Percentiles rank a stretch among this genome's conserved stretches.
Evolutionary conservation across 2,797 vertebrate species (phyloP).

Genomic region (Octomys mimax): DNA sequence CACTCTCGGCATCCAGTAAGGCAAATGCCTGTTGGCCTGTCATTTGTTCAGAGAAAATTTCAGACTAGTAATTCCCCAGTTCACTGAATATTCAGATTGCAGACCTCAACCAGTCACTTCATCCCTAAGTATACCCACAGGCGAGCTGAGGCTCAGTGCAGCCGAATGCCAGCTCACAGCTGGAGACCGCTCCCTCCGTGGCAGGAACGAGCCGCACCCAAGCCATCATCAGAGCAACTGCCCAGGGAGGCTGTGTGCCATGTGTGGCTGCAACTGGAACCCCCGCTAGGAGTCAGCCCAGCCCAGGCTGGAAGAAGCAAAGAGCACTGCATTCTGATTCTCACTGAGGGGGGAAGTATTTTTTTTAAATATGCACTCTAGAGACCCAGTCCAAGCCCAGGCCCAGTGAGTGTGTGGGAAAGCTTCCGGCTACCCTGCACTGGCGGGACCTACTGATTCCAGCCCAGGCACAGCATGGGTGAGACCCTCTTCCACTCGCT

Average conservation of each 20-base stretch:
- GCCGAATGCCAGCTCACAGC: not conserved
- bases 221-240: not conserved
- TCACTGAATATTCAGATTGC: not conserved
- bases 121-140: not conserved
- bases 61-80: not conserved
- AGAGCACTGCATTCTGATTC: constrained; percentile 1
- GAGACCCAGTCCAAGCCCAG: too few relatives aligned
- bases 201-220: not conserved
- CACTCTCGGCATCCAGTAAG: not conserved
- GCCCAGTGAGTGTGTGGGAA: too few relatives aligned
- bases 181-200: not conserved
- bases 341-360: not conserved
- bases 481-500: too few relatives aligned
- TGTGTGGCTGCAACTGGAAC: not conserved
- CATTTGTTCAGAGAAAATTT: not conserved
- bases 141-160: not conserved
- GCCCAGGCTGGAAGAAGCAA: not conserved
- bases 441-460: too few relatives aligned
- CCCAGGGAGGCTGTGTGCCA: not conserved
- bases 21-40: not conserved
- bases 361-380: not conserved
- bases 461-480: too few relatives aligned
- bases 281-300: not conserved
- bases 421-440: too few relatives aligned
- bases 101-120: not conserved